A percentile compares a stretch with the other conserved stretches of the same genome.
phyloP scores from a whole-genome alignment of 2,797 vertebrate species.

The Scyliorhinus canicula region DNA sequence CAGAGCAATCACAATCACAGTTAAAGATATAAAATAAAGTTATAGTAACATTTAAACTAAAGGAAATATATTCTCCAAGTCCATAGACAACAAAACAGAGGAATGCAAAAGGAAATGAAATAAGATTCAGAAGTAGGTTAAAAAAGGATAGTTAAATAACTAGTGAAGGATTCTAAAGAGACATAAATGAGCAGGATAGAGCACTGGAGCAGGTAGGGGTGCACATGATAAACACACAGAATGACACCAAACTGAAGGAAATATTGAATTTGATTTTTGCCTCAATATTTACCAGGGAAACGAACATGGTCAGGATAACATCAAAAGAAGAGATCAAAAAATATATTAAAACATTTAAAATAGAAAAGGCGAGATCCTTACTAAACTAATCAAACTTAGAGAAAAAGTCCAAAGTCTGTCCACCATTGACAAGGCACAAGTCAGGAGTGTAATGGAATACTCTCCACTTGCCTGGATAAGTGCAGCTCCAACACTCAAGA shows the following conservation, averaged over 20 bases:
- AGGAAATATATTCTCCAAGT: not conserved
- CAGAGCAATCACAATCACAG: not conserved
- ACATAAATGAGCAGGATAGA: not conserved
- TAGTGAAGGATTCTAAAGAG: not conserved
- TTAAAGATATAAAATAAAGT: not conserved
- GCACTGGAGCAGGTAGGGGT: no score
- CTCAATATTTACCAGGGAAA: not conserved
- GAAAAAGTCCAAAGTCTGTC: not conserved
- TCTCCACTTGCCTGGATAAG: no score
- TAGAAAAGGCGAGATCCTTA: not conserved
- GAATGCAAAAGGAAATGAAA: not conserved
- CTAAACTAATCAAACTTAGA: not conserved
- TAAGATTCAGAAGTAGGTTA: not conserved
- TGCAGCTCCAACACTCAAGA: no score
- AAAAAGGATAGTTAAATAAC: not conserved
- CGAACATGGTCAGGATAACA: not conserved
- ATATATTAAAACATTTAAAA: not conserved
- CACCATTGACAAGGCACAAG: no score
- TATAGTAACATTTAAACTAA: not conserved
- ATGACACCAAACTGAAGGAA: not conserved
- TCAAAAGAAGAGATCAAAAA: not conserved
- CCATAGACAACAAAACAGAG: not conserved
- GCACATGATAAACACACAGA: not conserved
- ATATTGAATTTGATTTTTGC: not conserved
- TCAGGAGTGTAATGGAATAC: no score